Base-by-base conservation (phyloP, 2,113 vertebrate genomes). In the Corythornis madagascariensis region DNA sequence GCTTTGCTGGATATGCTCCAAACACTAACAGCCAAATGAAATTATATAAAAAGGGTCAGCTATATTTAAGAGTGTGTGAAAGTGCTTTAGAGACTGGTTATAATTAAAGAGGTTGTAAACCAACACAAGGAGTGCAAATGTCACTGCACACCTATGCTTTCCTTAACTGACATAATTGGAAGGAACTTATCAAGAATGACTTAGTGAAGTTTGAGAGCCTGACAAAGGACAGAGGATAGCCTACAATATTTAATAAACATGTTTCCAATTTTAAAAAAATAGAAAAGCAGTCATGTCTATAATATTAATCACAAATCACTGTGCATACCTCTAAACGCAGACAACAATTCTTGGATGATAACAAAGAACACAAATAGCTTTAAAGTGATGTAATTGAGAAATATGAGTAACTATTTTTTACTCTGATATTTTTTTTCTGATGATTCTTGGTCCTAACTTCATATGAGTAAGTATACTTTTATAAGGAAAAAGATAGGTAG, bases 1-100 rank as follows among this genome's bases (percentile, higher is more conserved):
- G 98, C 97, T 97, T 97, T 98, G 86, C 95, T 98, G 98, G 98
- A 98, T 87, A 83, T 93, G 94, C 94, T 98, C 98, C 98, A 99
- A 97, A 96, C 83, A 94, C 97, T 98, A 98, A 97, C 96, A 98
- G 95, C 89, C 91, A 96, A 97, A 98, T 97, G 97, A 97, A 98
- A 98, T 98, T 97, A 98, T 97, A 97, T 95, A 95, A 94, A 97
- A 98, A 97, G 97, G 97, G 97, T 98, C 94, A 96, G 93, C 87
- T 92, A 85, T 97, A 95, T 98, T 97, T 98, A 97, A 98, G 88
- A 81, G 88, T 94, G 93, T 74, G 19, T 76, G 95, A 94, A 97
- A 97, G 95, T 96, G 90, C 96, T 97, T 96, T 95, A 83, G 96
- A 97, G 95, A 95, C 70, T 33, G 14, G 38, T 88, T 94, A 48